Conservation (phyloP, 2,113 vertebrate genomes). For the Plectropomus leopardus region DNA sequence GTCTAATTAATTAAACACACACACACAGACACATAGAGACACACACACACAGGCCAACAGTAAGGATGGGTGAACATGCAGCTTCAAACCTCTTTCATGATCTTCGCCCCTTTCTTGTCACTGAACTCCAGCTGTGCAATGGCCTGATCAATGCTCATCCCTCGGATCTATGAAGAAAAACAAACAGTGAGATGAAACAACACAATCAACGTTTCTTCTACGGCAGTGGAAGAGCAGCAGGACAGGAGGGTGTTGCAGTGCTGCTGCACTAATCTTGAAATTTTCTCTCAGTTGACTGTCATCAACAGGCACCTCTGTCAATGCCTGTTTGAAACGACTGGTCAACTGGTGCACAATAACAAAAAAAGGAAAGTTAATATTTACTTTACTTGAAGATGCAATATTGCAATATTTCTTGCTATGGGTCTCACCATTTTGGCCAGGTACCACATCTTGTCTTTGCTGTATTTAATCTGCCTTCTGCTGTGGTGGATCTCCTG, state of each 20-base stretch:
- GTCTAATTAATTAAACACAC: neutral
- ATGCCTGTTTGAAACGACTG: neutral
- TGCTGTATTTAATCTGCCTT: conserved; percentile 97
- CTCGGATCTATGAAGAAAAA: conserved; percentile 86
- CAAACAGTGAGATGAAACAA: neutral
- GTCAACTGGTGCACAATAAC: too few relatives aligned
- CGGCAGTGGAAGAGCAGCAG: conserved; percentile 8
- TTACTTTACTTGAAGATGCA: neutral
- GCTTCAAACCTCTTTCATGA: conserved; percentile 92
- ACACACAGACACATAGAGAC: neutral
- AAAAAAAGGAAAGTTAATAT: too few relatives aligned
- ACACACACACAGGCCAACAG: neutral
- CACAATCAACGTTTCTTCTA: neutral
- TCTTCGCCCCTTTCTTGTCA: conserved; percentile 96
- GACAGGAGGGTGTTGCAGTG: too few relatives aligned
- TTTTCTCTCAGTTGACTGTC: too few relatives aligned
- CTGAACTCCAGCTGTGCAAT: conserved; percentile 93
- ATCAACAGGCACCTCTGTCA: neutral
- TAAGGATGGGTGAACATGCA: neutral
- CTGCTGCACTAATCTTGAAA: neutral
- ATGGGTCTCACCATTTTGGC: conserved; percentile 89
- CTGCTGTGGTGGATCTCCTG: conserved; percentile 94
- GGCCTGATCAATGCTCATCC: conserved; percentile 95
- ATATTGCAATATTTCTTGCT: neutral
- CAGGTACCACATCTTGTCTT: conserved; percentile 99